Evolutionary conservation across 2,797 vertebrate genomes (phyloP).

Genomic region (Nyctalus aviator): DNA sequence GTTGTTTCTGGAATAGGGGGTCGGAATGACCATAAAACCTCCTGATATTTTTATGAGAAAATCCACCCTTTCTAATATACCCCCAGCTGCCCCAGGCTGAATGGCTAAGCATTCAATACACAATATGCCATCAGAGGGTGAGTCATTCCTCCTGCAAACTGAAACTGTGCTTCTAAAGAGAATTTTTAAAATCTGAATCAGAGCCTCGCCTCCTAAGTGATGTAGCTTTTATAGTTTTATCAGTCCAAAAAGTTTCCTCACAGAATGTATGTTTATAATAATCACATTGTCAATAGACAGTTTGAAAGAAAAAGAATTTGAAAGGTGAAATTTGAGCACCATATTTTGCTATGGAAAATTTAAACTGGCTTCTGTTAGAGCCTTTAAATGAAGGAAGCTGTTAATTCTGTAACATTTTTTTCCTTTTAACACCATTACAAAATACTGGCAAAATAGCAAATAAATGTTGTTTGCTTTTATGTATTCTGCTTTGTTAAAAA

Average conservation of each 20-base stretch:
- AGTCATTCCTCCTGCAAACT: background rate
- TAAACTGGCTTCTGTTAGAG: background rate
- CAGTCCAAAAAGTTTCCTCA: background rate
- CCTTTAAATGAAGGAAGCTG: background rate
- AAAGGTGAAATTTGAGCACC: background rate
- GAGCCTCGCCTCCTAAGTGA: background rate
- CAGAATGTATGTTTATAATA: background rate
- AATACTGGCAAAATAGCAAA: background rate
- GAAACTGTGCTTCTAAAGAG: slow-evolving; percentile 61
- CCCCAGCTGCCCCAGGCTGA: background rate
- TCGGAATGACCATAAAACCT: background rate
- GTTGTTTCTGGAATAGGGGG: slow-evolving; percentile 3
- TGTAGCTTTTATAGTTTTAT: background rate
- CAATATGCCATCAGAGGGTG: background rate
- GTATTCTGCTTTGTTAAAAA: background rate
- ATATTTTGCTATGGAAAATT: slow-evolving; percentile 8
- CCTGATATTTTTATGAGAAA: background rate
- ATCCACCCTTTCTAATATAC: background rate
- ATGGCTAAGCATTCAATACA: background rate
- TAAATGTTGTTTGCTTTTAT: background rate
- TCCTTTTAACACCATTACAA: background rate
- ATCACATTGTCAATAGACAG: slow-evolving; percentile 26
- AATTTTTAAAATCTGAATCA: slow-evolving; percentile 61
- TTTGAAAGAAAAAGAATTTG: slow-evolving; percentile 39
- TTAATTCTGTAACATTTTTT: background rate